Conservation (phyloP, 1,140 invertebrate species). For the Trachymyrmex septentrionalis region DNA sequence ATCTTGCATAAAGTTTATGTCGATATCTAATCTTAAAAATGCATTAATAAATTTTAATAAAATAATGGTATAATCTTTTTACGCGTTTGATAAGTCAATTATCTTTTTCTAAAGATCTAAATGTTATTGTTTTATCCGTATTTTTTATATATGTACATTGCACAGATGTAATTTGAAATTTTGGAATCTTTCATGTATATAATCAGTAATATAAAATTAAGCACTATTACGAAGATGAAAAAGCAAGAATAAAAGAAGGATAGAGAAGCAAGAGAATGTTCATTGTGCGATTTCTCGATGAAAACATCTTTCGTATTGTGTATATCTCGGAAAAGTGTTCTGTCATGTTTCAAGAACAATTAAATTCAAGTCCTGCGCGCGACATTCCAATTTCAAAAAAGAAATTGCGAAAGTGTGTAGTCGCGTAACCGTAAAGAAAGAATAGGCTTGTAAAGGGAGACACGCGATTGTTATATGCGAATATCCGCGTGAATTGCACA, state of each 20-base stretch:
- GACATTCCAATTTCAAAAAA: conserved; percentile 78
- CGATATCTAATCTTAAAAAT: neutral
- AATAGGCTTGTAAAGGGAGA: neutral
- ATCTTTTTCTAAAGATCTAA: neutral
- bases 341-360: conserved; percentile 72
- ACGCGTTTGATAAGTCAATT: neutral
- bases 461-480: neutral
- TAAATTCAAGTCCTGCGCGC: conserved; percentile 57
- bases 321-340: neutral
- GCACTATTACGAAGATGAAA: neutral
- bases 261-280: neutral
- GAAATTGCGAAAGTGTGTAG: conserved; percentile 73
- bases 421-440: conserved; percentile 46
- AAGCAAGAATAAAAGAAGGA: neutral
- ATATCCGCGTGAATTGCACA: conserved; percentile 2
- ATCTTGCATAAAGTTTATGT: neutral
- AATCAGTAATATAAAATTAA: neutral
- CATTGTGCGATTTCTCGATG: conserved; percentile 30
- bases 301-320: conserved; percentile 48
- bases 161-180: neutral
- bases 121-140: conserved; percentile 7
- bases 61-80: neutral
- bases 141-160: neutral
- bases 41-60: neutral
- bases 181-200: neutral